phyloP scores from a whole-genome alignment of 2,888 invertebrate species.

The Chrysotoxum bicinctum region DNA sequence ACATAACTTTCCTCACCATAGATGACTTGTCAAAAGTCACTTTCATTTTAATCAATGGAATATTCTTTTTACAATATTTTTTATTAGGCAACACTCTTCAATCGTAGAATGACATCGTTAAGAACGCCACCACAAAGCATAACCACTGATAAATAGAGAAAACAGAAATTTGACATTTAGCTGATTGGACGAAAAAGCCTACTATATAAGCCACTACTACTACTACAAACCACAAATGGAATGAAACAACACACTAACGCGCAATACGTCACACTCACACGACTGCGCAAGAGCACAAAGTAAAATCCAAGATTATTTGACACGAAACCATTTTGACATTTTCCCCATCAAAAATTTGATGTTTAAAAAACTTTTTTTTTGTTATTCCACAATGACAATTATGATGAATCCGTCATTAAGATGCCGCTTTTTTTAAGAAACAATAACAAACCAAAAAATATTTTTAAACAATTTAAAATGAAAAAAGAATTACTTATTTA shows the following conservation, averaged over 20 bases:
- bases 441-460: conserved; percentile 55
- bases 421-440: conserved; percentile 55
- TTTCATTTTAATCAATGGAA: too few relatives aligned
- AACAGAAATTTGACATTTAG: conserved; percentile 38
- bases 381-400: conserved; percentile 67
- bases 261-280: conserved; percentile 32
- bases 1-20: too few relatives aligned
- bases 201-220: conserved; percentile 29
- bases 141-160: conserved; percentile 34
- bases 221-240: not conserved
- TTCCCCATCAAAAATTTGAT: conserved; percentile 70
- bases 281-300: conserved; percentile 62
- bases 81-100: conserved; percentile 22
- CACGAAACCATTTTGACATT: conserved; percentile 74
- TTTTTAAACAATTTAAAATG: not conserved
- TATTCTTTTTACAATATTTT: not conserved
- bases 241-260: conserved; percentile 15
- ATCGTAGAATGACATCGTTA: conserved; percentile 5
- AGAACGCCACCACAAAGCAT: not conserved
- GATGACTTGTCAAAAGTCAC: too few relatives aligned
- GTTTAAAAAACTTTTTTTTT: conserved; percentile 68
- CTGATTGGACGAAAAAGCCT: conserved; percentile 19
- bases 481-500: not conserved
- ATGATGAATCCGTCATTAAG: conserved; percentile 55
- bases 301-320: conserved; percentile 65